Percentiles rank a stretch among this genome's conserved stretches.
These are phyloP conservation scores for Lutjanus campechanus DNA, from an alignment of 2,797 vertebrate genomes.

Conservation along the genomic window DNA sequence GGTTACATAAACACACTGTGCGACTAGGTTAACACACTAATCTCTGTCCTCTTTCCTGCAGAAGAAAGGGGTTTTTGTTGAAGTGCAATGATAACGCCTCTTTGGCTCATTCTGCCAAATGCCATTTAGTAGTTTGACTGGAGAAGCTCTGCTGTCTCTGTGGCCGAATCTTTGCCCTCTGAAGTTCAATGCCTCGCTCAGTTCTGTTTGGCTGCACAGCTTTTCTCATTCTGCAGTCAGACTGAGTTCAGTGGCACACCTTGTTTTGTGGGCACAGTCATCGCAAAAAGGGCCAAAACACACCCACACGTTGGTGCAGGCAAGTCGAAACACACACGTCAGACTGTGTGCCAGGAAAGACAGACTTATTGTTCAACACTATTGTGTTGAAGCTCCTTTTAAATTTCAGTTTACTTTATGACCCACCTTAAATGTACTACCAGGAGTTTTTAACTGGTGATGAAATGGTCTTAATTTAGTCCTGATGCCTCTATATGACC, in stretches of 20 bases:
- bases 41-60: slow-evolving; percentile 68
- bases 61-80: slow-evolving; percentile 78
- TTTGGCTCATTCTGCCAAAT: slow-evolving; percentile 62
- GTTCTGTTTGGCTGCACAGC: slow-evolving; percentile 32
- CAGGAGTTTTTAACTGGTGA: too few species aligned
- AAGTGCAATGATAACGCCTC: slow-evolving; percentile 63
- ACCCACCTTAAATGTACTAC: neutral
- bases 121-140: slow-evolving; percentile 52
- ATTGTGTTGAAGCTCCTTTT: neutral
- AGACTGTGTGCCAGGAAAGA: neutral
- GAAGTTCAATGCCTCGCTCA: slow-evolving; percentile 10
- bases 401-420: neutral
- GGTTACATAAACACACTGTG: slow-evolving; percentile 72
- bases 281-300: slow-evolving; percentile 38
- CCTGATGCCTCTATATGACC: too few species aligned
- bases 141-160: slow-evolving; percentile 51
- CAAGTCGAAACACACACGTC: slow-evolving; percentile 29
- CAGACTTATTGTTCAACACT: neutral
- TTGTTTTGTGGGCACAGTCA: slow-evolving; percentile 45
- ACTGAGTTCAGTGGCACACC: slow-evolving; percentile 47
- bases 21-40: slow-evolving; percentile 71
- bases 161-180: slow-evolving; percentile 1
- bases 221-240: slow-evolving; percentile 31
- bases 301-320: slow-evolving; percentile 28
- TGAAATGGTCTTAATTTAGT: too few species aligned